A percentile compares a stretch with the other conserved stretches of the same genome.
These are phyloP conservation scores for Remorina albescens DNA, from an alignment of 2,797 vertebrate genomes.

Conservation along the genomic window DNA sequence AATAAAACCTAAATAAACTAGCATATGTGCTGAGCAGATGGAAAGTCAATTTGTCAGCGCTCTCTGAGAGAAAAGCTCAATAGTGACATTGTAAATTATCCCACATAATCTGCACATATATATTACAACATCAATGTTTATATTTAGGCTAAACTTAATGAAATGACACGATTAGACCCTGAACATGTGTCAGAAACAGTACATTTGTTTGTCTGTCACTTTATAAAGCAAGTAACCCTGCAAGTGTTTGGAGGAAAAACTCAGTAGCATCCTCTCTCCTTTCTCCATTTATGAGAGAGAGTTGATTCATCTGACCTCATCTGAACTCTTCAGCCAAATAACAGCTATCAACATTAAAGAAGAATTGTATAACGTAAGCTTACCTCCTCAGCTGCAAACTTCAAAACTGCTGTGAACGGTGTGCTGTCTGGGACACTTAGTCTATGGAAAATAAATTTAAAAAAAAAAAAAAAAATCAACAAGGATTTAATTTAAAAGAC, in stretches of 20 bases:
- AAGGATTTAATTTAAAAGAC: slow-evolving; percentile 10
- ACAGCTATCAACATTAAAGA: too few species aligned
- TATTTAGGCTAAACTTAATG: background rate
- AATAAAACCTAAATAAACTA: too few species aligned
- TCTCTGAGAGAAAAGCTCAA: background rate
- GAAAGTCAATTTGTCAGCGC: background rate
- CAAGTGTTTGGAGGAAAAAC: too few species aligned
- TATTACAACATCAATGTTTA: background rate
- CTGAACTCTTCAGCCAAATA: too few species aligned
- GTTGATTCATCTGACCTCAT: too few species aligned
- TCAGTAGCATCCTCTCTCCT: too few species aligned
- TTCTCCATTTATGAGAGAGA: too few species aligned
- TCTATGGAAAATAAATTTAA: too few species aligned
- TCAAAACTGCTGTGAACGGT: slow-evolving; percentile 96
- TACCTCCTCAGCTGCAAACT: slow-evolving; percentile 99
- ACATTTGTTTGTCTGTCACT: too few species aligned
- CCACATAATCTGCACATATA: background rate
- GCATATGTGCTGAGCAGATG: background rate
- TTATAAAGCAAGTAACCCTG: too few species aligned
- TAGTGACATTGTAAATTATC: background rate
- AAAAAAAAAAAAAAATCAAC: slow-evolving; percentile 51
- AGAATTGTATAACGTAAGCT: slow-evolving; percentile 39
- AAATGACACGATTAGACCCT: too few species aligned
- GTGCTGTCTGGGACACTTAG: slow-evolving; percentile 96
- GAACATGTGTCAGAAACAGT: too few species aligned